A percentile compares a stretch with the other conserved stretches of the same genome.
Conservation (phyloP, 2,888 invertebrate species). For the Agriopis marginaria region DNA sequence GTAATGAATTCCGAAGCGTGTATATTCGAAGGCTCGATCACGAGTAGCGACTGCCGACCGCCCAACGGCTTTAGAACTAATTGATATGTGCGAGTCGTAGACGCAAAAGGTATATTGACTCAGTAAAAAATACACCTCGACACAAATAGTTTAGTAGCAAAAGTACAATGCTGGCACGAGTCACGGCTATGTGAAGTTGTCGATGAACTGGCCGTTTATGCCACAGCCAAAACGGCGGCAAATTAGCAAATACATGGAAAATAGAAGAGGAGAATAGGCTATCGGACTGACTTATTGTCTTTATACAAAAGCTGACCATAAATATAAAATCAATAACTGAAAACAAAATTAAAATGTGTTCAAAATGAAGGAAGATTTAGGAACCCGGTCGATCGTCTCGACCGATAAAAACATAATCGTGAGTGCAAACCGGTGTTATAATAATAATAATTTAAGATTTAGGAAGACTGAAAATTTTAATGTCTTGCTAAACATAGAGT, state of each 20-base stretch:
- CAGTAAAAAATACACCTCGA: slow-evolving; percentile 37
- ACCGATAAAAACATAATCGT: no score
- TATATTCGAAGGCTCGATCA: slow-evolving; percentile 42
- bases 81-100: slow-evolving; percentile 73
- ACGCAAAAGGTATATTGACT: slow-evolving; percentile 50
- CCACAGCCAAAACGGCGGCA: not conserved
- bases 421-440: no score
- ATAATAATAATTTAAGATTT: no score
- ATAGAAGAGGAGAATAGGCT: no score
- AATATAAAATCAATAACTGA: not conserved
- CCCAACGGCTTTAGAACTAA: slow-evolving; percentile 63
- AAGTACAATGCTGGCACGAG: slow-evolving; percentile 63
- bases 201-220: slow-evolving; percentile 9
- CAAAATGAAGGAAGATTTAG: no score
- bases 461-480: no score
- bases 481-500: no score
- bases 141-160: slow-evolving; percentile 49
- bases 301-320: no score
- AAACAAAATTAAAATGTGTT: not conserved
- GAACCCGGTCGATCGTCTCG: no score
- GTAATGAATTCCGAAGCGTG: slow-evolving; percentile 37
- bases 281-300: no score
- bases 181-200: slow-evolving; percentile 53
- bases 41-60: slow-evolving; percentile 47
- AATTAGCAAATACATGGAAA: not conserved